A percentile compares a stretch with the other conserved stretches of the same genome.
Conservation (phyloP, 2,888 invertebrate species). For the Apamea anceps region DNA sequence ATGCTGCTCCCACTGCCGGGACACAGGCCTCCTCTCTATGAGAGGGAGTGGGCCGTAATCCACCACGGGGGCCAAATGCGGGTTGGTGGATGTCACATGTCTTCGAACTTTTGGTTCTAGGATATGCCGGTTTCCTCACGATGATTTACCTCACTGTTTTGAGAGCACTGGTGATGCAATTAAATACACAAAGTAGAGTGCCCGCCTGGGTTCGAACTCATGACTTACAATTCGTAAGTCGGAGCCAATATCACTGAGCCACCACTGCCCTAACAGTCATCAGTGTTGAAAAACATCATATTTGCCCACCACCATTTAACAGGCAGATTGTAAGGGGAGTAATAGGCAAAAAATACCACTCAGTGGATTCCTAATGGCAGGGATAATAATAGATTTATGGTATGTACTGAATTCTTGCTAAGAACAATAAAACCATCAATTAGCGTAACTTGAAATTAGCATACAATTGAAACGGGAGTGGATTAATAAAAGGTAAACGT, state of each 20-base stretch:
- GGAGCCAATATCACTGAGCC: not conserved
- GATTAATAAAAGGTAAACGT: conserved; percentile 4
- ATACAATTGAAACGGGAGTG: conserved; percentile 14
- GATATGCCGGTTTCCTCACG: not conserved
- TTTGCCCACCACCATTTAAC: too few relatives aligned
- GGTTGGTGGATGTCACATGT: not conserved
- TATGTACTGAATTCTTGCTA: not conserved
- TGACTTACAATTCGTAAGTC: not conserved
- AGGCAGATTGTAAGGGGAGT: not conserved
- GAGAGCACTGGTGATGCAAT: not conserved
- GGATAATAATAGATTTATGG: not conserved
- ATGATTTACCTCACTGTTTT: not conserved
- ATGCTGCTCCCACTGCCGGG: not conserved
- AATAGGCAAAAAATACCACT: not conserved
- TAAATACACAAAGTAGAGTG: not conserved
- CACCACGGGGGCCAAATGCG: not conserved
- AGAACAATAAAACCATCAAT: not conserved
- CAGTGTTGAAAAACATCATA: not conserved
- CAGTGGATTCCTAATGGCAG: conserved; percentile 1
- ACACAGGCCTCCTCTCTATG: too few relatives aligned
- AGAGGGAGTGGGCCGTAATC: not conserved
- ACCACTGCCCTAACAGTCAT: not conserved
- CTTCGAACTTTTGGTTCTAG: not conserved
- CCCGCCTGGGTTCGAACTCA: not conserved
- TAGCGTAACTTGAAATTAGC: conserved; percentile 3